Evolutionary conservation across 2,888 invertebrate species (phyloP), one percentile per base, ranked within the genome.

Genomic region (Oxystoma pomonae): DNA sequence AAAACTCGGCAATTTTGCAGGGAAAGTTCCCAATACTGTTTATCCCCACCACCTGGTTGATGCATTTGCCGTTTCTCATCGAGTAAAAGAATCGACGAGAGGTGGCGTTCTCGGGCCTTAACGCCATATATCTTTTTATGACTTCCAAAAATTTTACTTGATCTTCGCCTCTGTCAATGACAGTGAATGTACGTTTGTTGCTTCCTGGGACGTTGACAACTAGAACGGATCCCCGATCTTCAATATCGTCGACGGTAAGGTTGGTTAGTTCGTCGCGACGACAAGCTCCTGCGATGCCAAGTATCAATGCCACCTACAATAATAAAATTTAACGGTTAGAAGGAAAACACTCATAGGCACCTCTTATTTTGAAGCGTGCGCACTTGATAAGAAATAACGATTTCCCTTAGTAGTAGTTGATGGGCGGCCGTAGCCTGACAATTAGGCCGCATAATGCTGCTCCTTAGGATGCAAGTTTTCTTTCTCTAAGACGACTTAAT

Each of bases 211-310:
- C 7, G 7, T 16, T 53, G 16, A 53, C 16, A 53, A 53, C 16
- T 53, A 53, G 16, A 53, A 53, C 16, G 16, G 55, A 53, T 53
- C 55, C 55, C 7, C 18, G 3, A n/a, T 53, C 55, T 20, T 56
- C 60, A 49, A 65, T 59, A 51, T 66, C 63, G 19, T 61, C 58
- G 20, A 63, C 52, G 3, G 58, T 59, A 49, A 67, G 16, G 17
- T 59, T 49, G 49, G 50, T 19, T 12, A 66, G 35, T 19, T 67
- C 66, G 12, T 64, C 49, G 1, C 57, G 35, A 1, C 61, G 61
- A 61, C 61, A 61, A 49, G 59, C 65, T n/a, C 65, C 67, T n/a
- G 58, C 17, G 19, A 67, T 53, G 17, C 65, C 68, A 59, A 67
- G 61, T 50, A 66, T 67, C 51, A 65, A 35, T 21, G 56, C 60